Base-by-base conservation (phyloP, 2,888 invertebrate genomes). In the Drosophila niveifrons region DNA sequence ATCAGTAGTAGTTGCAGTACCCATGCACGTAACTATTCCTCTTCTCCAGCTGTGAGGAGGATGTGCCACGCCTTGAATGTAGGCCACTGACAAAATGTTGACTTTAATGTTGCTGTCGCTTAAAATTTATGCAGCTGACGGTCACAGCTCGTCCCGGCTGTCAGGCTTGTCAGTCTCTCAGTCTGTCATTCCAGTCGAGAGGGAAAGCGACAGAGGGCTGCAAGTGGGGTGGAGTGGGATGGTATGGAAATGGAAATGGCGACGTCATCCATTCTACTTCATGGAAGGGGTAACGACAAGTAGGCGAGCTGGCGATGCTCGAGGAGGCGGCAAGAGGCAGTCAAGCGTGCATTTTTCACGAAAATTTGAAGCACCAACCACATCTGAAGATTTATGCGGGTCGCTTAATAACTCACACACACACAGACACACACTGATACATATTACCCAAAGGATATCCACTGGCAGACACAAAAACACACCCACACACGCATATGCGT, bases 61-160 rank as follows among this genome's bases (percentile, higher is more conserved):
- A 23, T 23, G 23, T 23, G 53, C 39, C 66, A 31, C 28, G 17
- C 63, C 31, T 39, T 52, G 61, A 75, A 85, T 84, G 85, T 89
- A 85, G 85, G 85, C 89, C 85, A 85, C 82, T 87, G 79, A 75
- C 89, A 89, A 73, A 88, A 81, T 87, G 87, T 88, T 85, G 89
- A 87, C 84, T 89, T 85, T 85, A 89, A 89, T 89, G 85, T 84
- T 82, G 85, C 78, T 74, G 77, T 79, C 75, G 80, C 78, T 75
- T 82, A 74, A 87, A 86, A 86, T 86, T 87, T 89, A 86, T 86
- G 89, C 89, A 89, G 74, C 78, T 86, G 88, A 86, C 88, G 86
- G 68, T 69, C 82, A 66, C 62, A 56, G 71, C 72, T 69, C 75
- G 69, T 66, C 79, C 68, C 52, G 62, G 55, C 71, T 72, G 88